Base-by-base conservation (phyloP, 2,113 vertebrate species). In the Excalfactoria chinensis region DNA sequence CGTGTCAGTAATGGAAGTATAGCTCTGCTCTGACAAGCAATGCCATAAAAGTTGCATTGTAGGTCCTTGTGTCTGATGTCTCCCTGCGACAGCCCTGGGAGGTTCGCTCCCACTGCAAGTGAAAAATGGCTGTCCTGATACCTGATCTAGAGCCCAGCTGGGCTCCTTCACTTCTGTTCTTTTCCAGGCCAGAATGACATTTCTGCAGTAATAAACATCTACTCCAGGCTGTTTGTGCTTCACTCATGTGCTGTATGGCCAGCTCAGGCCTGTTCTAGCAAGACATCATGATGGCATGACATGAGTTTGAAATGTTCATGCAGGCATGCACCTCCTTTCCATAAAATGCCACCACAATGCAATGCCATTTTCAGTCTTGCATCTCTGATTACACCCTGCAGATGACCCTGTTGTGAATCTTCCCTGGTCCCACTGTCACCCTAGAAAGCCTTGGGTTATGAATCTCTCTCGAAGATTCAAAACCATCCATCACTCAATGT, bases 1-100 rank as follows among this genome's bases (percentile, higher is more conserved):
- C 62, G 2, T 62, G 51, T 20, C 22, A 2, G 89, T 91, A 93
- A 93, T 86, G 89, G 89, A 77, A 91, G 64, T 6, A 17, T 67
- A 32, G 69, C 79, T 93, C 89, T 66, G 72, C 82, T 93, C 72
- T 89, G 93, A 95, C 95, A 94, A 89, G 78, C 62, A 74, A 25
- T 6, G 6, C 93, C 69, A 58, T 93, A 91, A 93, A 89, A 88
- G 40, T 2, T 2, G 68, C 21, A 0, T 30, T 4, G 56, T 80
- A 78, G 51, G 21, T 86, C 92, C 85, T 72, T 13, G 1, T 51
- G 64, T 80, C 85, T 85, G 75, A 83, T 88, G 69, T 60, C 26
- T 68, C 40, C 35, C 56, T 4, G 1, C 6, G 14, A 25, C 28
- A 2, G 13, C 67, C 46, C 25, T 49, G 62, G 0, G 4, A 92